Evolutionary conservation across 1,140 invertebrate genomes (phyloP), one percentile per base, ranked within the genome.

Genomic region (Ostrea edulis): DNA sequence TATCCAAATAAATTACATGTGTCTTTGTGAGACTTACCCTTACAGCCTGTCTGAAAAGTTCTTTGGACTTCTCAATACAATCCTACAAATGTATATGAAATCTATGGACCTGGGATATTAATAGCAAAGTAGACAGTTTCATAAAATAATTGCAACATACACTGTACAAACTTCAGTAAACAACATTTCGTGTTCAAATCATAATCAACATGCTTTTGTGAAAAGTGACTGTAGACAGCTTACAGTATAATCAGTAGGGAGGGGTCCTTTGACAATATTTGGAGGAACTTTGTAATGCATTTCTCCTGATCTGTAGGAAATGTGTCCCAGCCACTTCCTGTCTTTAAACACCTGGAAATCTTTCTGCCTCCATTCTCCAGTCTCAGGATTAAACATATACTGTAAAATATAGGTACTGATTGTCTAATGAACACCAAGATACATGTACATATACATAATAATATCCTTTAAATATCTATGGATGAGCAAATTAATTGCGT

Each of bases 361-460:
- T 92, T 97, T 96, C 93, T 98, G 98, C 87, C 97, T 96, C 97
- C 98, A 99, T 95, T 98, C 97, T 0, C 97, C 98, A 11, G 97
- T 98, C 93, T 98, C 97, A 7, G 97, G 96, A 94, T 98, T 98
- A 14, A 98, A 96, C 9, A 96, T 96, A 93, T 98, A 98, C 92
- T 98, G 89, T 82, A 92, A 93, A 77, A 87, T 29, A 83, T 83
- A 54, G 17, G 11, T 12, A 53, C 29, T 51, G 11, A 82, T n/a
- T n/a, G n/a, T n/a, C n/a, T n/a, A n/a, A n/a, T n/a, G n/a, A n/a
- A n/a, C n/a, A n/a, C 71, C 25, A 20, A 81, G 14, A 81, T 81
- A 5, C 35, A 44, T 44, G 35, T 44, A 44, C 35, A 44, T 1
- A 44, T 44, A 44, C 35, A 44, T 44, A 2, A 44, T 44, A 2